Conservation (phyloP, 2,888 invertebrate species). For the Drosophila ezoana region DNA sequence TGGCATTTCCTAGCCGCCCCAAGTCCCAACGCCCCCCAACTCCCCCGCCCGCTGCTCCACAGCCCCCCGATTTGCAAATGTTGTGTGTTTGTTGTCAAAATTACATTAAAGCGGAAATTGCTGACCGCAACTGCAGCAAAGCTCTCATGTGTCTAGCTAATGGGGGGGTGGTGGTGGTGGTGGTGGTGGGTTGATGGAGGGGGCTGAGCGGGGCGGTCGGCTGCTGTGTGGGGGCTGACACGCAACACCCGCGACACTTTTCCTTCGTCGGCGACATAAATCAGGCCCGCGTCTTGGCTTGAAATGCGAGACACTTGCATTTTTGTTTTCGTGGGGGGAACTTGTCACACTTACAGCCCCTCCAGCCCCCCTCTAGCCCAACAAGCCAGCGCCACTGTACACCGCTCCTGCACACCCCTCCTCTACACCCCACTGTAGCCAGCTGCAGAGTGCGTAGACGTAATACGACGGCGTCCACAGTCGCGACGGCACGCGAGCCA, state of each 20-base stretch:
- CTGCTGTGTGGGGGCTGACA: slow-evolving; percentile 37
- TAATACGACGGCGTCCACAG: slow-evolving; percentile 43
- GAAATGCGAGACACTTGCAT: slow-evolving; percentile 68
- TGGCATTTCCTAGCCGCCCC: slow-evolving; percentile 54
- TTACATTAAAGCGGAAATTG: slow-evolving; percentile 76
- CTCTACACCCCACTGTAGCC: neutral
- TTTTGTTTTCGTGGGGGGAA: slow-evolving; percentile 35
- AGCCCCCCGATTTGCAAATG: slow-evolving; percentile 8
- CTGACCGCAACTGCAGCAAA: slow-evolving; percentile 47
- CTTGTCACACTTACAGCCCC: slow-evolving; percentile 44
- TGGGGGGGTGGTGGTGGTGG: neutral
- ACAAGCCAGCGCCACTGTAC: neutral
- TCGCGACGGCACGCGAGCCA: slow-evolving; percentile 48
- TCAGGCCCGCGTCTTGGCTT: slow-evolving; percentile 54
- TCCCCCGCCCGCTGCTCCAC: neutral
- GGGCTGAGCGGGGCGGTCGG: neutral
- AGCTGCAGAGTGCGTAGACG: slow-evolving; percentile 55
- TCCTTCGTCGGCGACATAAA: slow-evolving; percentile 67
- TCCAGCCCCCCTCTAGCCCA: neutral
- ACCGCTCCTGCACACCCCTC: slow-evolving; percentile 1
- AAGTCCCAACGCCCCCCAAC: neutral
- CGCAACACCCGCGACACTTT: slow-evolving; percentile 75
- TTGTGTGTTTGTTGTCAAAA: slow-evolving; percentile 69
- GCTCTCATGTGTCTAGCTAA: slow-evolving; percentile 10
- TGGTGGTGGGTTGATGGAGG: neutral